phyloP scores from a whole-genome alignment of 53 echinoderm and acorn worm genomes.

The Luidia sarsii region DNA sequence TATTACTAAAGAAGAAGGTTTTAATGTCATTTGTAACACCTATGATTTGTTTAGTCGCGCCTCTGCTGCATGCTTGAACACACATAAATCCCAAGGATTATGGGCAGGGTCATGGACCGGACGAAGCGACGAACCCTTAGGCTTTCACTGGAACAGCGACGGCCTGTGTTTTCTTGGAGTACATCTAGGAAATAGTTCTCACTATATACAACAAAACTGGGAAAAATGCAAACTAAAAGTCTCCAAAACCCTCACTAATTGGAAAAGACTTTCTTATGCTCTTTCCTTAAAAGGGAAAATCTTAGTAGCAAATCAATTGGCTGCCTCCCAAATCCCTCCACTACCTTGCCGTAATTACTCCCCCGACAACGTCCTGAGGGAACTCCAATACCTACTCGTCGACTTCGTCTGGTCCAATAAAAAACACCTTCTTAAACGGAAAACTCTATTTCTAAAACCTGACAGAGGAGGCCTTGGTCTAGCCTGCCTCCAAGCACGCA shows the following conservation, averaged over 20 bases:
- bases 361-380: background rate
- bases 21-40: background rate
- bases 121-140: no score
- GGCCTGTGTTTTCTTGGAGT: constrained; percentile 47
- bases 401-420: constrained; percentile 25
- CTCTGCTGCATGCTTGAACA: constrained; percentile 35
- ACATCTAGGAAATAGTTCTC: constrained; percentile 41
- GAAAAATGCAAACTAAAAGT: constrained; percentile 16
- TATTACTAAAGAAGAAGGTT: constrained; percentile 12
- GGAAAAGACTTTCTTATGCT: background rate
- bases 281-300: constrained; percentile 35
- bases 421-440: background rate
- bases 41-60: no score
- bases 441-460: background rate
- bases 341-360: background rate
- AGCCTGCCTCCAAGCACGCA: constrained; percentile 25
- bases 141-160: constrained; percentile 33
- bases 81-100: constrained; percentile 35
- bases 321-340: constrained; percentile 21
- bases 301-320: no score
- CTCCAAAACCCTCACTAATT: background rate
- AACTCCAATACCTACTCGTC: constrained; percentile 25
- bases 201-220: no score
- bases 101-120: constrained; percentile 51
- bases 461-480: constrained; percentile 11